Evolutionary conservation across 2,797 vertebrate genomes (phyloP).

Genomic region (Xenops minutus): DNA sequence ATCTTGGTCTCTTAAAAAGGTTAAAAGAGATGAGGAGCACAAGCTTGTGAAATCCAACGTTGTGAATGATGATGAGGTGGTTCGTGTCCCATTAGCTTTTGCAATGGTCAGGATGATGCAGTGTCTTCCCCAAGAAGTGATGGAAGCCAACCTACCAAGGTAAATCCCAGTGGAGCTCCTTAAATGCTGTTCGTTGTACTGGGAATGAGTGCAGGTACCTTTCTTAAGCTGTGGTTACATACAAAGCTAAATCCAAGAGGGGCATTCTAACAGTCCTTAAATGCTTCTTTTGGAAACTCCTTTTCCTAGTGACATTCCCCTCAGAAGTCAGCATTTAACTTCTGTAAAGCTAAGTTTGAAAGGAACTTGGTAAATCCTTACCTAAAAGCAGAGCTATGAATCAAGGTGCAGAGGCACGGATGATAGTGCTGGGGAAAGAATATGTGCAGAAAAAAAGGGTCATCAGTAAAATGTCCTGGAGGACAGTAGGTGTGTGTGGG

Average conservation of each 20-base stretch:
- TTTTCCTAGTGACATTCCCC: background rate
- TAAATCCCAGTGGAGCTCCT: constrained; percentile 5
- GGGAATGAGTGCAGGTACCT: background rate
- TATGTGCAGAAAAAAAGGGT: background rate
- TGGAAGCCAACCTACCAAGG: constrained; percentile 94
- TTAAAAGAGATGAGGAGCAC: constrained; percentile 93
- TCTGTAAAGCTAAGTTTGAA: background rate
- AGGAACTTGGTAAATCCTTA: background rate
- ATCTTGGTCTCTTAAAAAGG: constrained; percentile 73
- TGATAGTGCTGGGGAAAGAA: background rate
- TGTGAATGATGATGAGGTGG: constrained; percentile 92
- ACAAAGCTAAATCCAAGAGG: background rate
- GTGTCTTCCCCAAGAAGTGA: constrained; percentile 86
- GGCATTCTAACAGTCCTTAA: background rate
- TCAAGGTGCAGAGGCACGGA: background rate
- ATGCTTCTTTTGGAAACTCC: background rate
- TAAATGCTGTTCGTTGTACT: background rate
- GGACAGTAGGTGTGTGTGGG: background rate
- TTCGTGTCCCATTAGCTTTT: constrained; percentile 90
- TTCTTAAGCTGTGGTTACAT: background rate
- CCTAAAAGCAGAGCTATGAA: background rate
- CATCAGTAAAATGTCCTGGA: background rate
- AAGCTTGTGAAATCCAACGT: constrained; percentile 90
- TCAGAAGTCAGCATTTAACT: background rate
- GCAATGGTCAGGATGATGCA: constrained; percentile 96